phyloP scores from a whole-genome alignment of 2,888 invertebrate species.

The Amblyjoppa fuscipennis region DNA sequence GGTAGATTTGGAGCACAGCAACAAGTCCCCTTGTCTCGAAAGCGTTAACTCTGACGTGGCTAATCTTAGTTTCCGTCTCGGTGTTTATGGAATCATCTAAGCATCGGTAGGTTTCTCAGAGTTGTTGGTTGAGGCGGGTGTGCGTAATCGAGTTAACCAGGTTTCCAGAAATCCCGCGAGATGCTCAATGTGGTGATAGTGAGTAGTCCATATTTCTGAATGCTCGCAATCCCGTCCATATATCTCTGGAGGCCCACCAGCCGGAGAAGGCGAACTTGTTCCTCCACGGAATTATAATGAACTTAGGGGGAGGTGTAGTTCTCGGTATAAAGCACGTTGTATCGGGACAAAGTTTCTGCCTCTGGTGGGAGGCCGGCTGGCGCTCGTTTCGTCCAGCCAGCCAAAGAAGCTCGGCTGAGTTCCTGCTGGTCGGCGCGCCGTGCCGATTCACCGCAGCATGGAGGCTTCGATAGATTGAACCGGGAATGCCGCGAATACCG shows the following conservation, averaged over 20 bases:
- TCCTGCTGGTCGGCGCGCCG: constrained; percentile 34
- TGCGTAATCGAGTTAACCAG: constrained; percentile 20
- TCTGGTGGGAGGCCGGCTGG: constrained; percentile 50
- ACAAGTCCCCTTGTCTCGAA: background rate
- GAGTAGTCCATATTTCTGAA: constrained; percentile 40
- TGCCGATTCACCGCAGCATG: constrained; percentile 50
- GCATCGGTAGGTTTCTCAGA: background rate
- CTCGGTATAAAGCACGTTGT: constrained; percentile 6
- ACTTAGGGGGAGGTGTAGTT: constrained; percentile 32
- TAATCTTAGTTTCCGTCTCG: background rate
- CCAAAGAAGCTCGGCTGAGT: constrained; percentile 37
- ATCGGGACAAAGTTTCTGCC: constrained; percentile 53
- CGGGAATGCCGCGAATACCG: constrained; percentile 39
- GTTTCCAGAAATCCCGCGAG: constrained; percentile 25
- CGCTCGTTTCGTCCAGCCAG: constrained; percentile 45
- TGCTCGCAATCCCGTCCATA: background rate
- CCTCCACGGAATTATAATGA: constrained; percentile 60
- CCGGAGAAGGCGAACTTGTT: constrained; percentile 50
- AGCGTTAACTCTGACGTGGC: constrained; percentile 5
- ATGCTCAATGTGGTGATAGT: constrained; percentile 7
- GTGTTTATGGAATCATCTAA: background rate
- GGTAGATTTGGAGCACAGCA: background rate
- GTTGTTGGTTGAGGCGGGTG: background rate
- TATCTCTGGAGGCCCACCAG: constrained; percentile 42
- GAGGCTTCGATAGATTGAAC: constrained; percentile 56